Evolutionary conservation across 2,113 vertebrate genomes (phyloP).

Genomic region (Hemiprocne comata): DNA sequence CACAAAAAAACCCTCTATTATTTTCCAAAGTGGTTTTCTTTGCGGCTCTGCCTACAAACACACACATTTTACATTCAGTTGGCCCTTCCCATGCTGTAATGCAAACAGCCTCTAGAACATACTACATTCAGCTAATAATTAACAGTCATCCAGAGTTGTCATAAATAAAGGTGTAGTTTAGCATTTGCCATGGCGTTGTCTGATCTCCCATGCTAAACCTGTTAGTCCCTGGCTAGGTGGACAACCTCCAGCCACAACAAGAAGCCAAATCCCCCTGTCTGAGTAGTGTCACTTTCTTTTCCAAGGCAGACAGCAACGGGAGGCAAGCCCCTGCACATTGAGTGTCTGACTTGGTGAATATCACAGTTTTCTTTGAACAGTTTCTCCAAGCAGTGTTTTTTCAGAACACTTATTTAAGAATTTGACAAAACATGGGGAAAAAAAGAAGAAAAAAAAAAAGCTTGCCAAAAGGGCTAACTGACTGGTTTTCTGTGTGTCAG

Average conservation of each 20-base stretch:
- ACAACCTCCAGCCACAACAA: not conserved
- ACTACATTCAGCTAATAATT: conserved; percentile 45
- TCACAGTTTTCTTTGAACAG: not conserved
- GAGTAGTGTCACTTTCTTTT: not conserved
- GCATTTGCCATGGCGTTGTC: not conserved
- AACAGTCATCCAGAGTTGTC: conserved; percentile 22
- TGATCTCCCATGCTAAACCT: not conserved
- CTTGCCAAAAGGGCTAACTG: not conserved
- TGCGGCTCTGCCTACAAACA: not conserved
- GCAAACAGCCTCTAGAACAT: conserved; percentile 31
- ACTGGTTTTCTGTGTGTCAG: not conserved
- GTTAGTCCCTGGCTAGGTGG: not conserved
- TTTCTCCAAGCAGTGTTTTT: not conserved
- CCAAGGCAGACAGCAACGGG: not conserved
- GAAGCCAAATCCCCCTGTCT: not conserved
- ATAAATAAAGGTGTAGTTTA: conserved; percentile 44
- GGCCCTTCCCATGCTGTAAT: conserved; percentile 30
- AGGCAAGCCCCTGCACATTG: not conserved
- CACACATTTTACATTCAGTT: not conserved
- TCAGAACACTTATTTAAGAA: not conserved
- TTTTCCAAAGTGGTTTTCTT: not conserved
- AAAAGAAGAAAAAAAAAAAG: not conserved
- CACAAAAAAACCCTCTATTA: not conserved
- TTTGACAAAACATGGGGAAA: not conserved
- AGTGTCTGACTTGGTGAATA: not conserved